Base-by-base conservation (phyloP, 2,797 vertebrate species). In the Acanthopagrus latus region DNA sequence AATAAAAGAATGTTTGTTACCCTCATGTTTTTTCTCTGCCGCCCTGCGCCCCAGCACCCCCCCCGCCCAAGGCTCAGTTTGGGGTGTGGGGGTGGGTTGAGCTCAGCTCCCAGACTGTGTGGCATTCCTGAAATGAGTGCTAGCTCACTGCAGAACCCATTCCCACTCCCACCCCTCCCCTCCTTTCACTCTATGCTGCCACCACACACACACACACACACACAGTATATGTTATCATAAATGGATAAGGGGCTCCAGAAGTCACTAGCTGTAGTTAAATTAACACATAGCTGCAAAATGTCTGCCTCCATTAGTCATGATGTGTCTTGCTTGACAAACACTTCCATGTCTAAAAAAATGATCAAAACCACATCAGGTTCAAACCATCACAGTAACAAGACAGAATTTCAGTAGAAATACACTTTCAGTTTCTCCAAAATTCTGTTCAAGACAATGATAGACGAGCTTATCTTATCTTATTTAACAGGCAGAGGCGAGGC, bases 51-150 rank as follows among this genome's bases (percentile, higher is more conserved):
- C 50, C 63, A n/a, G 81, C 81, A 10, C 48, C 63, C 71, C 64
- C 63, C 21, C 50, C 1, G 3, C 54, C 47, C 47, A 10, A 17
- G 60, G 79, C 74, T 33, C 21, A 66, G 44, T 4, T 41, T 58
- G 10, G 44, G 50, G 20, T 63, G 59, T 74, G 69, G 62, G 78
- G 68, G 81, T 43, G 57, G 73, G 73, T 18, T 71, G 55, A 58
- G 52, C 66, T 74, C 70, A 60, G 75, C 47, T 76, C 51, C 59
- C 57, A 79, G 88, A 89, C 79, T 71, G 38, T 71, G 84, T 27
- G 78, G 81, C 81, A 90, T 93, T 92, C 87, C 80, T 88, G 79
- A 91, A 86, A 92, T 91, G 68, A 88, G 81, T 74, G 83, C 44
- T 51, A 64, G 82, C 63, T 86, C 43, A n/a, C 69, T 78, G 54